These are phyloP conservation scores for Clarias fuscus DNA, from an alignment of 2,797 vertebrate species.

Conservation along the genomic window DNA sequence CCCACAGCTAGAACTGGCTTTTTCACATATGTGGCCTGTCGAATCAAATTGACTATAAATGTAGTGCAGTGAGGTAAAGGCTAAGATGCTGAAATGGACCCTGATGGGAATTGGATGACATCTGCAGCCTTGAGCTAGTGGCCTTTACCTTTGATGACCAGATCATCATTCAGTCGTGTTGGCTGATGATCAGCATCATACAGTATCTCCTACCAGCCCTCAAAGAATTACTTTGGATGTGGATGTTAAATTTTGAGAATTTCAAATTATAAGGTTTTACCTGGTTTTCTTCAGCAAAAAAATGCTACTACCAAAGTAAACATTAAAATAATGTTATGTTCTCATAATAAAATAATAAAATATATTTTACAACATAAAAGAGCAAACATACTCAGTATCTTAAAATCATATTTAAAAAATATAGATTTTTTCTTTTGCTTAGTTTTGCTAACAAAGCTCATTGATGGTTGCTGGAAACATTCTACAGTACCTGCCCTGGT, in stretches of 20 bases:
- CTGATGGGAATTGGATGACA: slow-evolving; percentile 83
- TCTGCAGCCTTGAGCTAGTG: slow-evolving; percentile 68
- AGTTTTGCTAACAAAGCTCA: slow-evolving; percentile 1
- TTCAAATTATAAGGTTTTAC: neutral
- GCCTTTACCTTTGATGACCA: slow-evolving; percentile 73
- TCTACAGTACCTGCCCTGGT: slow-evolving; percentile 67
- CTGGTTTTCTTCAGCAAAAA: neutral
- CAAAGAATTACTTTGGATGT: neutral
- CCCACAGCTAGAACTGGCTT: slow-evolving; percentile 95
- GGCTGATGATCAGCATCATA: slow-evolving; percentile 54
- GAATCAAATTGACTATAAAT: slow-evolving; percentile 80
- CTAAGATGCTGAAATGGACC: slow-evolving; percentile 80
- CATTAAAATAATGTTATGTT: neutral
- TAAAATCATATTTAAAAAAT: neutral
- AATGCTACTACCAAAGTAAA: neutral
- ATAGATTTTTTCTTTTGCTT: neutral
- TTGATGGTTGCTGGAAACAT: slow-evolving; percentile 53
- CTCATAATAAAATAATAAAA: neutral
- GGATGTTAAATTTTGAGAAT: neutral
- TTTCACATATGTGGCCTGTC: slow-evolving; percentile 98
- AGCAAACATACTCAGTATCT: neutral
- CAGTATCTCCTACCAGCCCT: neutral
- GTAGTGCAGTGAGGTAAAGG: slow-evolving; percentile 72
- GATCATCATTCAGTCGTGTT: slow-evolving; percentile 69
- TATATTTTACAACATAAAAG: neutral